Evolutionary conservation across 2,113 vertebrate species (phyloP).

Genomic region (zebrafish (Danio rerio)): GRCz12tu NC_133181.1:45391001-45391500

Average conservation of each 20-base stretch:
- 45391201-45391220: conserved; percentile 28
- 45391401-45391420: conserved; percentile 47
- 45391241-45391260: conserved; percentile 18
- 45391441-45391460: conserved; percentile 35
- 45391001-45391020: neutral
- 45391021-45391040: neutral
- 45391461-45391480: conserved; percentile 16
- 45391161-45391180: neutral
- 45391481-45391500: conserved; percentile 27
- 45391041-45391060: neutral
- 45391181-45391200: neutral
- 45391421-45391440: conserved; percentile 30
- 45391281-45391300: conserved; percentile 35
- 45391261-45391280: conserved; percentile 24
- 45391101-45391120: neutral
- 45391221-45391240: neutral
- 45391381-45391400: conserved; percentile 8
- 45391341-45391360: neutral
- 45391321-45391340: conserved; percentile 10
- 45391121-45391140: neutral
- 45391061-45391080: neutral
- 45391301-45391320: conserved; percentile 2
- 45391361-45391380: conserved; percentile 30
- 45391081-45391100: neutral
- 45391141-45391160: neutral